Conservation (phyloP, 2,113 vertebrate genomes). For the Oryctolagus cuniculus region DNA sequence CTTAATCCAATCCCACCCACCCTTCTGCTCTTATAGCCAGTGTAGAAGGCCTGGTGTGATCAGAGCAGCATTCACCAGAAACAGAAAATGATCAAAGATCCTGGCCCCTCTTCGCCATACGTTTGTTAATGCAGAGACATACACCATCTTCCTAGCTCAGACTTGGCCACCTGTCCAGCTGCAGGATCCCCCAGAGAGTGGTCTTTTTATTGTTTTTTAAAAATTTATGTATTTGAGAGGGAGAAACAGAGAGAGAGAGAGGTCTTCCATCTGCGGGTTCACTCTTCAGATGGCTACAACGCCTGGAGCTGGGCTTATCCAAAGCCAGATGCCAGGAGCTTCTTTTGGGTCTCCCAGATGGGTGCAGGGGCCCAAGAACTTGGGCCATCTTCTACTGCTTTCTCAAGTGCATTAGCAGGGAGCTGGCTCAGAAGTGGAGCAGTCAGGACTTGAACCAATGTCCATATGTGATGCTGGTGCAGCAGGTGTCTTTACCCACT, state of each 20-base stretch:
- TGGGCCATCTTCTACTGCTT: no score
- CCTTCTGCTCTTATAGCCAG: neutral
- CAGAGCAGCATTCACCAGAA: neutral
- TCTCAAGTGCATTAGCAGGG: no score
- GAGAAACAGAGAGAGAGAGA: neutral
- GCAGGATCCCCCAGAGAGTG: neutral
- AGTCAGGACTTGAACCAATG: no score
- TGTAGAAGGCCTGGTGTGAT: neutral
- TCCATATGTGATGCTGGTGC: no score
- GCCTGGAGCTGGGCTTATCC: no score
- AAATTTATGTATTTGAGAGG: neutral
- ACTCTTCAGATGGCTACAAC: no score
- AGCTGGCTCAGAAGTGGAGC: no score
- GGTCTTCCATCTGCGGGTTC: no score
- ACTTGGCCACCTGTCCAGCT: neutral
- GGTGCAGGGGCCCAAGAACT: no score
- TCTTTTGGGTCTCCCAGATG: no score
- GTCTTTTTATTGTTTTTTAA: neutral
- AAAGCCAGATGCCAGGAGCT: no score
- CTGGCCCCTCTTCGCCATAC: neutral
- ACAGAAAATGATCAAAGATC: neutral
- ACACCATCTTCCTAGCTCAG: neutral
- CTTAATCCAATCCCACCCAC: neutral
- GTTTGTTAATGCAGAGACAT: neutral
- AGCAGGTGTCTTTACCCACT: no score